These are phyloP conservation scores for Conomelus anceps DNA, from an alignment of 2,888 invertebrate species.

Conservation along the genomic window DNA sequence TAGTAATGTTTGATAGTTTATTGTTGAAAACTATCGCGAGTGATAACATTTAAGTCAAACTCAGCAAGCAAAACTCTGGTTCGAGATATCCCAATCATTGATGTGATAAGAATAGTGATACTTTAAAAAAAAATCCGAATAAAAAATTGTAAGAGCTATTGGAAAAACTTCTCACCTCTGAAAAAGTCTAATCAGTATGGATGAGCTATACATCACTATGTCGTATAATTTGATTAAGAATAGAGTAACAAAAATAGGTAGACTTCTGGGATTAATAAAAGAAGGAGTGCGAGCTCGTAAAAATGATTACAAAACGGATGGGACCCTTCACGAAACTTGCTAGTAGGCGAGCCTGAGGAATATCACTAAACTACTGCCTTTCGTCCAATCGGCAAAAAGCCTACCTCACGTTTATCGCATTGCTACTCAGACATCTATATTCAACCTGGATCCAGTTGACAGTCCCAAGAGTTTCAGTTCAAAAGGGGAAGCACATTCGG, in stretches of 20 bases:
- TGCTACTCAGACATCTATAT: background rate
- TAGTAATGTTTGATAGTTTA: no score
- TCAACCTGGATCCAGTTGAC: background rate
- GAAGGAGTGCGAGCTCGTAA: background rate
- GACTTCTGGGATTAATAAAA: background rate
- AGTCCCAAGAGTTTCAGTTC: background rate
- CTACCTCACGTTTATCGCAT: background rate
- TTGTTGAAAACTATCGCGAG: no score
- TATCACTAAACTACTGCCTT: background rate
- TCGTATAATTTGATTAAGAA: background rate
- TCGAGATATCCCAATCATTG: no score
- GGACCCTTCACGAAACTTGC: background rate
- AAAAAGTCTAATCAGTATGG: no score
- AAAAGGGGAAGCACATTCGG: background rate
- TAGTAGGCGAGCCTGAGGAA: background rate
- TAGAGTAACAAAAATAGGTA: background rate
- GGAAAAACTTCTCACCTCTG: no score
- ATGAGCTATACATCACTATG: no score
- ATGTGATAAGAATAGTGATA: no score
- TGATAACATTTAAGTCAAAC: no score
- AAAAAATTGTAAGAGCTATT: no score
- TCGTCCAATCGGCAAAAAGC: background rate
- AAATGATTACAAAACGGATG: background rate
- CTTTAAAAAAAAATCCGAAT: no score
- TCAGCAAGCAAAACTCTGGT: no score